Evolutionary conservation across 2,113 vertebrate species (phyloP), one percentile per base, ranked within the genome.

Genomic region (Phalacrocorax aristotelis): DNA sequence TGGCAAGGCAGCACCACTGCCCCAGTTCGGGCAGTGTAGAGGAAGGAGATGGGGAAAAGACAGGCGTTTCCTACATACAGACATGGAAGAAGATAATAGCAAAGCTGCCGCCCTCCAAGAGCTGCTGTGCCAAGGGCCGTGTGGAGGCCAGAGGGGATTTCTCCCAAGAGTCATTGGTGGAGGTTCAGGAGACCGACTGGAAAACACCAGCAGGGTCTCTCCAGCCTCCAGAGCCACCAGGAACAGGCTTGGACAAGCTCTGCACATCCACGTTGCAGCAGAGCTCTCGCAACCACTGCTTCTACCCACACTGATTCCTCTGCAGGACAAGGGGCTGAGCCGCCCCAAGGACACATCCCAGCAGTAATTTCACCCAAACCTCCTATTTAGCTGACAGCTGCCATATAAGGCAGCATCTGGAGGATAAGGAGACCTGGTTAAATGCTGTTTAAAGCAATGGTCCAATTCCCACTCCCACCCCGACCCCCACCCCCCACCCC

Each of bases 31-130:
- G 57, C 34, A 60, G 13, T 0, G 3, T 0, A 5, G 57, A 76
- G 17, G 17, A 21, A 46, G 32, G 6, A 85, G 48, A 36, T 13
- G 40, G 46, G 32, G n/a, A 76, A 76, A 70, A 60, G 25, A 49
- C 34, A 42, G 36, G 19, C 0, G 0, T 40, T 68, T 87, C 40
- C 48, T 21, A 19, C 0, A 2, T 9, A 19, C 46, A 61, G 46
- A 51, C n/a, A 19, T 3, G 7, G 11, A 71, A 60, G 27, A 80
- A 51, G 11, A 13, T 3, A 52, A 51, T 2, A 29, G 40, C 26
- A 62, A 94, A 64, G 38, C 38, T 77, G 36, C 21, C 2, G 2
- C 61, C 20, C 49, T 62, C 21, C 49, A 58, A 48, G 22, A 55
- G 51, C 32, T 61, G 23, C 25, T 51, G 79, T 51, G 44, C 27